Evolutionary conservation across 1,140 invertebrate genomes (phyloP).

Genomic region (Drosophila mauritiana): DNA sequence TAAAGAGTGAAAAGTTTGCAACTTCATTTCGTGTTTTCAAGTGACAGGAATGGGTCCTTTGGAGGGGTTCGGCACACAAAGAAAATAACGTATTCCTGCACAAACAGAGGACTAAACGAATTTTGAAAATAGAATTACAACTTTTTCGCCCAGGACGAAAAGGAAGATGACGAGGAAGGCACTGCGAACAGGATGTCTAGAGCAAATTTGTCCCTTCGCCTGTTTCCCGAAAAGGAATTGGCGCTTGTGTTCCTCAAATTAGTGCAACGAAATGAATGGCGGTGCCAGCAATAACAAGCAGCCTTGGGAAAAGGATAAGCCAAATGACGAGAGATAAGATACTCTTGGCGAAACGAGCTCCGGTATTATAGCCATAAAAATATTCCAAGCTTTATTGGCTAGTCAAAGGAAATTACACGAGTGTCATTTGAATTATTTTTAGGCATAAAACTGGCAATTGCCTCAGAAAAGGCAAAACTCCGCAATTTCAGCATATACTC

Average conservation of each 20-base stretch:
- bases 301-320: slow-evolving; percentile 37
- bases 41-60: slow-evolving; percentile 19
- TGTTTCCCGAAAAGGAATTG: slow-evolving; percentile 38
- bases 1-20: slow-evolving; percentile 66
- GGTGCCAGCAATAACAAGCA: slow-evolving; percentile 34
- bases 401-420: not conserved
- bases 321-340: not conserved
- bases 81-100: slow-evolving; percentile 80
- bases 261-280: slow-evolving; percentile 66
- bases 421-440: too few species aligned
- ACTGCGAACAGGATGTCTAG: slow-evolving; percentile 48
- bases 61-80: slow-evolving; percentile 28
- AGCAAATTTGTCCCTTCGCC: slow-evolving; percentile 64
- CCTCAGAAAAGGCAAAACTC: too few species aligned
- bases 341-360: not conserved
- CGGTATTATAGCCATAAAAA: not conserved
- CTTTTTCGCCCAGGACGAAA: slow-evolving; percentile 64
- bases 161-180: slow-evolving; percentile 4
- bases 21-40: slow-evolving; percentile 68
- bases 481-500: too few species aligned
- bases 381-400: too few species aligned
- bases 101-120: slow-evolving; percentile 82
- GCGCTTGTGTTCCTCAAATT: slow-evolving; percentile 59
- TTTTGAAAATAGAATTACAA: slow-evolving; percentile 83
- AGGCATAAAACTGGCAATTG: too few species aligned